Evolutionary conservation across 2,113 vertebrate genomes (phyloP).

Genomic region (Phrynosoma platyrhinos): DNA sequence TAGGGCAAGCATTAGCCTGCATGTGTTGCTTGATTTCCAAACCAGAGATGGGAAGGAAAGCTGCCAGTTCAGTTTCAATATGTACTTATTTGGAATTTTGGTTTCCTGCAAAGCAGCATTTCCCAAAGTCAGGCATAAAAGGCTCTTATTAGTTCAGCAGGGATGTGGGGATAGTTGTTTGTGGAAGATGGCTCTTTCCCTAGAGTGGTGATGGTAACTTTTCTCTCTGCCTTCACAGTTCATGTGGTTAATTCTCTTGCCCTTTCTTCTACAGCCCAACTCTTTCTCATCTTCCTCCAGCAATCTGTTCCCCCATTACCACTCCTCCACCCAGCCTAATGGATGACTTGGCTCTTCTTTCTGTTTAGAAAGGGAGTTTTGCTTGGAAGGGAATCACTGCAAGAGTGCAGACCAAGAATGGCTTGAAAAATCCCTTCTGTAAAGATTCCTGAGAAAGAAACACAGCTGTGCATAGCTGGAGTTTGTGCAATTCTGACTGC

Average conservation of each 20-base stretch:
- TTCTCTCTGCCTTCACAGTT: not conserved
- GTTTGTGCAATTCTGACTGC: not conserved
- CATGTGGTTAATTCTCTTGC: not conserved
- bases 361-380: not conserved
- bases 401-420: not conserved
- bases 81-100: not conserved
- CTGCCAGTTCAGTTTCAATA: not conserved
- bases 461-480: not conserved
- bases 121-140: not conserved
- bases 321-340: not conserved
- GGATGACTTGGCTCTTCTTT: not conserved
- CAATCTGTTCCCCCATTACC: not conserved
- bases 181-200: not conserved
- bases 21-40: not conserved
- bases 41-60: not conserved
- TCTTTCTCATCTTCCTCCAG: not conserved
- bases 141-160: not conserved
- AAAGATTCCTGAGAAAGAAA: not conserved
- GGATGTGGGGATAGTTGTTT: no score
- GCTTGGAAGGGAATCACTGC: not conserved
- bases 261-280: not conserved
- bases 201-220: not conserved
- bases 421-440: not conserved
- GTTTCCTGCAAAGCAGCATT: not conserved
- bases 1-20: not conserved